Evolutionary conservation across 2,888 invertebrate species (phyloP), one percentile per base, ranked within the genome.

Genomic region (Drosophila peninsularis): DNA sequence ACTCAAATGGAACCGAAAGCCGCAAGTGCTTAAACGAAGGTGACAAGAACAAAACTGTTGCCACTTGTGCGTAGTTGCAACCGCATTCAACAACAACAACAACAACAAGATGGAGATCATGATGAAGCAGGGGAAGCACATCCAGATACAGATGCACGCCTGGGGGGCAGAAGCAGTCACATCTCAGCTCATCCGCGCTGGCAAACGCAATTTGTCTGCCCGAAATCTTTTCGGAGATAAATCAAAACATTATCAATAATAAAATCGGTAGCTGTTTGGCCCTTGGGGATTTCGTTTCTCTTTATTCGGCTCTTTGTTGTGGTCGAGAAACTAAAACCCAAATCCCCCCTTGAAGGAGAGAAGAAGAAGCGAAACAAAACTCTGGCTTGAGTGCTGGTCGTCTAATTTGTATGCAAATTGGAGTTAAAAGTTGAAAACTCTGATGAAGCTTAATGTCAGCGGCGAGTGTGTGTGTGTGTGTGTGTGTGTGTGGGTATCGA

Each of bases 191-290:
- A 17, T 37, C 52, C 37, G 17, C 24, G 52, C 24, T 47, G 32
- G 17, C 4, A 37, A 21, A 36, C 36, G 70, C 75, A 85, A 85
- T 85, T 85, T 85, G 89, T 89, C 45, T 47, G 32, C 7, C 6
- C 13, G 27, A 80, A 89, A 83, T 89, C 88, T 79, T 65, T 72
- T 19, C 6, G 11, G 77, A 81, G 83, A 90, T 90, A 89, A 90
- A 90, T 90, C 90, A 90, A 89, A 90, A 80, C 80, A 90, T 89
- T 90, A 89, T 90, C 90, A 88, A 89, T 85, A 89, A 89, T 72
- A 79, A 90, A 89, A 90, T 90, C 90, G 90, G 90, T 89, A 90
- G 90, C 90, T 78, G 89, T 78, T 88, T 85, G 87, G 87, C 85
- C 84, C 65, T 85, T 73, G 72, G 68, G 53, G 64, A 75, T 71